A percentile compares a stretch with the other conserved stretches of the same genome.
Evolutionary conservation across 92 coral and sea anemone species (phyloP).

Genomic region (Heliopora coerulea): DNA sequence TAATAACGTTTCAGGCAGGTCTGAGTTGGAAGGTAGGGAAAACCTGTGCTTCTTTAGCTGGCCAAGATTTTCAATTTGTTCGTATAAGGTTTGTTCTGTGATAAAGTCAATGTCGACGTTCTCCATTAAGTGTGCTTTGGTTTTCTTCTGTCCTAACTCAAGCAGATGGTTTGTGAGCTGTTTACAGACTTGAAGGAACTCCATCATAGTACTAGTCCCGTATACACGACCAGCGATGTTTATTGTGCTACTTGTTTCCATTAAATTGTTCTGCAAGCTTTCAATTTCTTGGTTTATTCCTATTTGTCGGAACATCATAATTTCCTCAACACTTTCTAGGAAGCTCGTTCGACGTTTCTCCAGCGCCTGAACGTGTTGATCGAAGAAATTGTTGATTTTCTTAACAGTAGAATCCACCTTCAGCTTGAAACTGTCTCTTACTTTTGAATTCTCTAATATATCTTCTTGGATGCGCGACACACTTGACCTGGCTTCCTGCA

Average conservation of each 20-base stretch:
- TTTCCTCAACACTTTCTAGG: slow-evolving; percentile 37
- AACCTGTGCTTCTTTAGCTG: slow-evolving; percentile 21
- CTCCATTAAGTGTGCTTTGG: slow-evolving; percentile 19
- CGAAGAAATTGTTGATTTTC: slow-evolving; percentile 40
- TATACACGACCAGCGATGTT: slow-evolving; percentile 41
- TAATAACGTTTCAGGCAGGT: neutral
- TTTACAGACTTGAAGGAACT: slow-evolving; percentile 35
- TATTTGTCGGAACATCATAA: slow-evolving; percentile 36
- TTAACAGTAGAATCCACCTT: slow-evolving; percentile 40
- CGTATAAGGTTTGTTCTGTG: slow-evolving; percentile 28
- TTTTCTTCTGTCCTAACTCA: slow-evolving; percentile 27
- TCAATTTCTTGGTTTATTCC: slow-evolving; percentile 45
- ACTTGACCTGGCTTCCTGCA: slow-evolving; percentile 27
- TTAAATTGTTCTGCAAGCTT: slow-evolving; percentile 31
- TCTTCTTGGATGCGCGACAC: slow-evolving; percentile 31
- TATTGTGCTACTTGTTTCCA: slow-evolving; percentile 37
- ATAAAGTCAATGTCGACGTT: slow-evolving; percentile 35
- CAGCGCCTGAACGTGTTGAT: slow-evolving; percentile 32
- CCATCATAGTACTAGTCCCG: slow-evolving; percentile 40
- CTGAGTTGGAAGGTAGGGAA: neutral
- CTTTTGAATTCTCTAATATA: slow-evolving; percentile 35
- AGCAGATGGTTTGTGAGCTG: slow-evolving; percentile 31
- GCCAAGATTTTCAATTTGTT: slow-evolving; percentile 30
- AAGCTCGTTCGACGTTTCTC: slow-evolving; percentile 37
- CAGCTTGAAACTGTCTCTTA: slow-evolving; percentile 32